Conservation (phyloP, 2,113 vertebrate genomes). For the Blennius ocellaris region DNA sequence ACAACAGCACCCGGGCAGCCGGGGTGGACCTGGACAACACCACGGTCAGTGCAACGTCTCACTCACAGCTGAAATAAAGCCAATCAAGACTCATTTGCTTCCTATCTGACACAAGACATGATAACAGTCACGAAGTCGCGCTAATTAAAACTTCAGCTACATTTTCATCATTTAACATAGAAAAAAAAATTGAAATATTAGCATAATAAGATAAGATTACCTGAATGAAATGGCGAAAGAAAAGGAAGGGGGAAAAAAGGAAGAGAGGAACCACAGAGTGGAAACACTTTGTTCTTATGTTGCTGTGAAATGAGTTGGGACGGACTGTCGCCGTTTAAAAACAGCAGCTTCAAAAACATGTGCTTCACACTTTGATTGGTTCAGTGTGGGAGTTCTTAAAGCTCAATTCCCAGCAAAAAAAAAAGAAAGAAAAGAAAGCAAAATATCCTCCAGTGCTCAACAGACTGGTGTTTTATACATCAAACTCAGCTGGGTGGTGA, state of each 20-base stretch:
- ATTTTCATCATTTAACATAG: no score
- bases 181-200: no score
- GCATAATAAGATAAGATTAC: no score
- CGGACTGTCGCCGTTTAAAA: slow-evolving; percentile 38
- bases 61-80: background rate
- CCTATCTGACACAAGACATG: no score
- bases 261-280: slow-evolving; percentile 6
- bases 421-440: background rate
- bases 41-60: slow-evolving; percentile 78
- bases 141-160: no score
- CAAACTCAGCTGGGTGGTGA: slow-evolving; percentile 39
- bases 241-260: background rate
- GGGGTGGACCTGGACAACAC: slow-evolving; percentile 94
- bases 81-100: no score
- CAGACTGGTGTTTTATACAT: slow-evolving; percentile 55
- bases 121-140: no score
- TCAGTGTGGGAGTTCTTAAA: slow-evolving; percentile 61
- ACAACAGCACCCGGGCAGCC: slow-evolving; percentile 96
- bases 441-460: slow-evolving; percentile 30
- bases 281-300: slow-evolving; percentile 22
- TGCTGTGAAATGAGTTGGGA: slow-evolving; percentile 61
- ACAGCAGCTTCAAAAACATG: slow-evolving; percentile 60
- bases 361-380: slow-evolving; percentile 66
- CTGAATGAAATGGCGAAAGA: no score
- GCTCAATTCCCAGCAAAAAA: slow-evolving; percentile 45